Conservation (phyloP, 1,140 invertebrate genomes). For the Drosophila sechellia region DNA sequence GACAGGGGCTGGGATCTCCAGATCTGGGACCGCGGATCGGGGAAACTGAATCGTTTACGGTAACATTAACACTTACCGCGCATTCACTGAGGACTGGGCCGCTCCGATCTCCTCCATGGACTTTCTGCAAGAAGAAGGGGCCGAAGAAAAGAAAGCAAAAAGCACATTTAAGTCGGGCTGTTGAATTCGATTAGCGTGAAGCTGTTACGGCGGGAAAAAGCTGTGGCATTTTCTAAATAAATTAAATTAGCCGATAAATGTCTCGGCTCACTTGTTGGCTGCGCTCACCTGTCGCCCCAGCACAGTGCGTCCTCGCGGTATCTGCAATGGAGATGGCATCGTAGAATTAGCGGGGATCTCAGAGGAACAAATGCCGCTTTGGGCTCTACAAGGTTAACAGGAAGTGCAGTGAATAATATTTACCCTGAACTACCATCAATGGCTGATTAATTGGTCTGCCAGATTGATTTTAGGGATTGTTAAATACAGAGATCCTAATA, state of each 20-base stretch:
- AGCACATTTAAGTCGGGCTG: conserved; percentile 58
- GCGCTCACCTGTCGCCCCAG: conserved; percentile 90
- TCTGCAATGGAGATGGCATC: conserved; percentile 86
- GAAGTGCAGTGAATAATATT: conserved; percentile 14
- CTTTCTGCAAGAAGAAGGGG: conserved; percentile 86
- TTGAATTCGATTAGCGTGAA: conserved; percentile 76
- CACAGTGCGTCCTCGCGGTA: conserved; percentile 91
- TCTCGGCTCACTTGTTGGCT: conserved; percentile 81
- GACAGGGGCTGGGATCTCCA: not conserved
- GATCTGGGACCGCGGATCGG: not conserved
- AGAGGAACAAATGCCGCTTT: not conserved
- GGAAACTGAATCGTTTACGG: conserved; percentile 69
- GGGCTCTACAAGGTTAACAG: conserved; percentile 40
- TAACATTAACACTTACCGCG: conserved; percentile 87
- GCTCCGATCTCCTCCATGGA: conserved; percentile 89
- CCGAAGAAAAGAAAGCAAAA: conserved; percentile 33
- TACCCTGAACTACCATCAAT: not conserved
- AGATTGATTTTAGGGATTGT: not conserved
- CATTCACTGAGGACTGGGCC: conserved; percentile 87
- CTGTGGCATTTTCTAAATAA: conserved; percentile 80
- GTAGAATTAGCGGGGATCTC: conserved; percentile 23
- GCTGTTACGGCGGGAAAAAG: conserved; percentile 61
- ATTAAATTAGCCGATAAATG: conserved; percentile 84
- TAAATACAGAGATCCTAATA: not conserved
- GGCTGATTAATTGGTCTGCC: not conserved